Base-by-base conservation (phyloP, 1,140 invertebrate species). In the Brachionus sp. region DNA sequence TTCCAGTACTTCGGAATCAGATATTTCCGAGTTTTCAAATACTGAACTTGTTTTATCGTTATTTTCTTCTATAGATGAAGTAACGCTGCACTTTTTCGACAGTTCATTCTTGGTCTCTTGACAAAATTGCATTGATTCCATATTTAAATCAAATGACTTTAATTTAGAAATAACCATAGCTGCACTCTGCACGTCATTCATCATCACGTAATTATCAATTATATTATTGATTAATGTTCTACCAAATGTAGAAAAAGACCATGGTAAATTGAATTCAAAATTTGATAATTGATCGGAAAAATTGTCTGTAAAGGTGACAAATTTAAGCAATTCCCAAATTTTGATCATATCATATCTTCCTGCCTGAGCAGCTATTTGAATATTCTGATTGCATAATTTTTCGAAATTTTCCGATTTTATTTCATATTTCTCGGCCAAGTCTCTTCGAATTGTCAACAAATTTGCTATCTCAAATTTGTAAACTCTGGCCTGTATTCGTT, bases 151-250 rank as follows among this genome's bases (percentile, higher is more conserved):
- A 75, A 50, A 12, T 23, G 25, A 46, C 33, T 75, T 75, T 46
- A 75, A 46, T 29, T 75, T 75, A 6, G 70, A 75, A 23, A 75
- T 75, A 29, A 75, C 44, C 70, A 75, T 75, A 46, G 70, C 70
- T 35, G 39, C 70, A 29, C 39, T 75, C 16, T 75, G 70, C 1
- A 75, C 44, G 46, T 75, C 70, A 35, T 75, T 75, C 44, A 29
- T 44, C 9, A 1, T 16, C 7, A 75, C 42, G 12, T 29, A 75
- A 25, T 75, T 46, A 25, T 75, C 39, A 35, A 75, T 75, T 75
- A 75, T 25, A 23, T 46, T 75, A 46, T 75, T 75, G 19, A 75
- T 75, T 46, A 75, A 25, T 44, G 39, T 44, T 5, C 70, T 33
- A 13, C 70, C 70, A 75, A 75, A 75, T 10, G 42, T 75, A 12